phyloP scores from a whole-genome alignment of 2,797 vertebrate species.

The Morus bassanus region DNA sequence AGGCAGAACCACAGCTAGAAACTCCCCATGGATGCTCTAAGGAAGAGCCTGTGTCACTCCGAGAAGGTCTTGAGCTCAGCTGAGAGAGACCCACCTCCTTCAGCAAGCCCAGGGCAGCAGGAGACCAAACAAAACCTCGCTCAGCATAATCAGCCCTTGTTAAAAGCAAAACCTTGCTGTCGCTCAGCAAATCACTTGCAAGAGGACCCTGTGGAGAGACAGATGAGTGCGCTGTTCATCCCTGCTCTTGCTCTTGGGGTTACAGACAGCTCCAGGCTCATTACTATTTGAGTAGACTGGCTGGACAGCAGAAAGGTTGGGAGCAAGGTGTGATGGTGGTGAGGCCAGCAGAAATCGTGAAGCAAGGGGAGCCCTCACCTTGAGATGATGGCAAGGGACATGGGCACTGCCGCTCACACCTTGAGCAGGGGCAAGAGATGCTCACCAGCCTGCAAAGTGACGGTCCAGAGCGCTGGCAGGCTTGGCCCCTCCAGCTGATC shows the following conservation, averaged over 20 bases:
- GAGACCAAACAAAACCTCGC: background rate
- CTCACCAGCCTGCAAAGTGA: fast-evolving
- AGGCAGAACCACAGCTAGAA: background rate
- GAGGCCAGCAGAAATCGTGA: background rate
- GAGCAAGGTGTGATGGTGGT: background rate
- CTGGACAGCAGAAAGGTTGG: background rate
- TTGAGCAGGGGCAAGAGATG: background rate
- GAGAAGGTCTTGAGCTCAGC: background rate
- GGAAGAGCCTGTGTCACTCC: background rate
- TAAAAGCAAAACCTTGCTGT: background rate
- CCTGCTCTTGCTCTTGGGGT: background rate
- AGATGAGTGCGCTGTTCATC: background rate
- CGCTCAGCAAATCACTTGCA: background rate
- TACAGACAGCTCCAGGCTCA: background rate
- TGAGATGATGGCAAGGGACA: background rate
- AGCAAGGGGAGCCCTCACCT: background rate
- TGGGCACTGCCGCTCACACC: fast-evolving
- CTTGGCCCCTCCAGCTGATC: background rate
- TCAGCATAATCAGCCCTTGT: background rate
- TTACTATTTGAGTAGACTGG: background rate
- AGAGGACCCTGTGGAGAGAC: background rate
- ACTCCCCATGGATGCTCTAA: background rate
- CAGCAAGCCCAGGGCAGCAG: background rate
- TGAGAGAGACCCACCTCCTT: background rate
- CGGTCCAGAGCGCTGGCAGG: fast-evolving